Evolutionary conservation across 2,797 vertebrate genomes (phyloP), one percentile per base, ranked within the genome.

Genomic region (Falco berigora): DNA sequence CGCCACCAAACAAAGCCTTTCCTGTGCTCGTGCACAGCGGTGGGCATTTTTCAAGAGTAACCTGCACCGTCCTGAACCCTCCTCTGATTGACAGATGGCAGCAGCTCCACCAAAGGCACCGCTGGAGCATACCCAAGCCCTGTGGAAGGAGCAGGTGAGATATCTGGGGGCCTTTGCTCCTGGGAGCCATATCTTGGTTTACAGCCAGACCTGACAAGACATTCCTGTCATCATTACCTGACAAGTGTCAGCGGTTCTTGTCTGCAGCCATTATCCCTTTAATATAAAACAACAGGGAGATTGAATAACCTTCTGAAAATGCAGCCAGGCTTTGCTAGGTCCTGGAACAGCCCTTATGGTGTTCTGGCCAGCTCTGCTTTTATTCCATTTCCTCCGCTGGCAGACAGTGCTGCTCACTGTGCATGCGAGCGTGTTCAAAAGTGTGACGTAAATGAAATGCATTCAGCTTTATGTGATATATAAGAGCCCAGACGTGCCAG

Each of bases 351-450:
- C 59, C 38, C 83, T 93, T 49, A 42, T 50, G 75, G 77, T 18
- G 3, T 78, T 94, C 93, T 93, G 88, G 56, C 34, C 81, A 68
- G 80, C 73, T 85, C 40, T 78, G 24, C 50, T 93, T 90, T 95
- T 75, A 85, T 94, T 96, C 77, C 77, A 80, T 96, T 97, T 98
- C 49, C 76, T 93, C 55, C 87, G 34, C 77, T 94, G 91, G 91
- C 77, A 97, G 85, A 64, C 44, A 92, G 66, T 81, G 85, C 11
- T 4, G n/a, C 50, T 96, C 82, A 78, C 58, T 83, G 80, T 93
- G 62, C 58, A 73, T 55, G 64, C 8, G 16, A 89, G 63, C 13
- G 5, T 34, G 30, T 66, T 64, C 71, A 28, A 32, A 95, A 77
- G 49, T 59, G 56, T 63, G 66, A 80, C 93, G 77, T 52, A 94